phyloP scores from a whole-genome alignment of 2,888 invertebrate species.

The Lasioglossum villosulum region DNA sequence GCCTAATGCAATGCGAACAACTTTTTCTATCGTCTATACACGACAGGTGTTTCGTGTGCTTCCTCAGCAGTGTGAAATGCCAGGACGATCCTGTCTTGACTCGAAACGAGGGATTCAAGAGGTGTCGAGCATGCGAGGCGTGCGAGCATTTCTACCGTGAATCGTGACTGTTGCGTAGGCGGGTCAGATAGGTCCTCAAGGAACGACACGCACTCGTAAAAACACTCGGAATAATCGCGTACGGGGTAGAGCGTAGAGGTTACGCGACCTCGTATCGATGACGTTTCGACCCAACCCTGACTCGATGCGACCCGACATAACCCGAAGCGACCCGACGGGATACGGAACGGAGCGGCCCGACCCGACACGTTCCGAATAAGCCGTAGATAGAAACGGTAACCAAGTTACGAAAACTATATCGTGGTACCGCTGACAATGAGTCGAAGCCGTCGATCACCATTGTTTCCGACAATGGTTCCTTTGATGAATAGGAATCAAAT shows the following conservation, averaged over 20 bases:
- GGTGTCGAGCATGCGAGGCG: not conserved
- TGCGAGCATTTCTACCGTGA: not conserved
- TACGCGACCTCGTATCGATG: constrained; percentile 1
- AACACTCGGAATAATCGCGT: not conserved
- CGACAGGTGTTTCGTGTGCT: not conserved
- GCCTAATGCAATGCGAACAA: not conserved
- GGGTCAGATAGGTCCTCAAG: not conserved
- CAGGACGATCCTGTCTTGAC: not conserved
- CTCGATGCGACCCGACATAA: not conserved
- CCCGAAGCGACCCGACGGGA: not conserved
- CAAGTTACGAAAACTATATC: constrained; percentile 6
- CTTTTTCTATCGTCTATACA: not conserved
- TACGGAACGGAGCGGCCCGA: not conserved
- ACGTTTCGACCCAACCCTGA: not conserved
- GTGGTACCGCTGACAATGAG: not conserved
- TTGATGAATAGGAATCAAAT: not conserved
- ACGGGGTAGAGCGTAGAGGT: not conserved
- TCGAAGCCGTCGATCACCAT: not conserved
- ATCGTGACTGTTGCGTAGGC: not conserved
- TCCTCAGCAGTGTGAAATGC: not conserved
- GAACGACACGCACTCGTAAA: not conserved
- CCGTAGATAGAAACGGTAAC: not conserved
- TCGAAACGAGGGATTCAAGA: not conserved
- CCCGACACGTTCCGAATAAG: not conserved
- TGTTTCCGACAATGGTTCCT: not conserved